These are phyloP conservation scores for Telmatochromis sp. DNA, from an alignment of 2,113 vertebrate species.

Conservation along the genomic window DNA sequence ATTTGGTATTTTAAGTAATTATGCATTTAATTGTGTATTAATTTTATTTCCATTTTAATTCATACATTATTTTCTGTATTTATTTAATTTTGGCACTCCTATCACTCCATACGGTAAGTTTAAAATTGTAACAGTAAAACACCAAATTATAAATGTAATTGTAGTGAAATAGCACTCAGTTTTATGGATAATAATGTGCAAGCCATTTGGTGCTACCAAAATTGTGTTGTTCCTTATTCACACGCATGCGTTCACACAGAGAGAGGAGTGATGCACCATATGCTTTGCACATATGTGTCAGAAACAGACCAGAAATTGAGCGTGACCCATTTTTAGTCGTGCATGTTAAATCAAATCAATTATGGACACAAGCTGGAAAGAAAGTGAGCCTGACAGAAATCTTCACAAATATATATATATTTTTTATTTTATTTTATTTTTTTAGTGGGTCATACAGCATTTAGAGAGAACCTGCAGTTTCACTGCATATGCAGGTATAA, in stretches of 20 bases:
- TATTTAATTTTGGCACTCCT: not conserved
- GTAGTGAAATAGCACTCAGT: not conserved
- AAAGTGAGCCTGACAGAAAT: rapidly evolving
- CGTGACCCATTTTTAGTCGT: not conserved
- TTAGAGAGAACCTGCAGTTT: not conserved
- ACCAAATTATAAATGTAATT: not conserved
- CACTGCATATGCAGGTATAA: not conserved
- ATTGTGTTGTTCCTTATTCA: conserved; percentile 9
- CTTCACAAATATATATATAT: not conserved
- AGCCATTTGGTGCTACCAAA: not conserved
- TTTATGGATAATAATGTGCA: not conserved
- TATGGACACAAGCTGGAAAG: not conserved
- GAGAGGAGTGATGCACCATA: not conserved
- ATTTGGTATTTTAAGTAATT: not conserved
- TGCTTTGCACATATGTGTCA: conserved; percentile 23
- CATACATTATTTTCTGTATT: not conserved
- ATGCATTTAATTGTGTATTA: not conserved
- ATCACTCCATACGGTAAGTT: rapidly evolving
- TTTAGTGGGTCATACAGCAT: rapidly evolving
- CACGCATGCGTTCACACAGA: not conserved
- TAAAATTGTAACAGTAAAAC: not conserved
- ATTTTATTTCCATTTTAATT: not conserved
- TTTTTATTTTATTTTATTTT: not conserved
- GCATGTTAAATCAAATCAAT: not conserved
- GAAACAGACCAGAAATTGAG: not conserved